A percentile compares a stretch with the other conserved stretches of the same genome.
These are phyloP conservation scores for Escarpia spicata DNA, from an alignment of 2,888 invertebrate genomes.

Conservation along the genomic window DNA sequence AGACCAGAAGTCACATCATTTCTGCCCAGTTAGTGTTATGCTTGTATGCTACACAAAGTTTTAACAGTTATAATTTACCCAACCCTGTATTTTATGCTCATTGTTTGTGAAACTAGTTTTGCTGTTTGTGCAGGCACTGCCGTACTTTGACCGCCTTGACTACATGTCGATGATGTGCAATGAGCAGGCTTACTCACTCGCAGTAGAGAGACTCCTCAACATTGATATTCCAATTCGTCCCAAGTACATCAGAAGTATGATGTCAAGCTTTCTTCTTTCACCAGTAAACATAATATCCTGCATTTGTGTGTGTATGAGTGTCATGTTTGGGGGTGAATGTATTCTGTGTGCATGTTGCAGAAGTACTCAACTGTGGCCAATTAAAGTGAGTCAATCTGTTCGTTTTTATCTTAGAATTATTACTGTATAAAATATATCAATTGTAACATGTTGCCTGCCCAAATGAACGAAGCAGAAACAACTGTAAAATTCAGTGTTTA, in stretches of 20 bases:
- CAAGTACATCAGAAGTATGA: constrained; percentile 91
- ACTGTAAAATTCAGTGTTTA: too few species aligned
- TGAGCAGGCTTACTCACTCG: constrained; percentile 95
- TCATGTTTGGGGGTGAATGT: too few species aligned
- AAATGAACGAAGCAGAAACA: too few species aligned
- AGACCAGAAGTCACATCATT: too few species aligned
- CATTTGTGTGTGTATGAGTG: too few species aligned
- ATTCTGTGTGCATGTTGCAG: too few species aligned
- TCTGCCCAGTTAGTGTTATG: neutral
- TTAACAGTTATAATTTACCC: neutral
- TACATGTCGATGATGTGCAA: constrained; percentile 99
- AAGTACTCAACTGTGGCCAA: too few species aligned
- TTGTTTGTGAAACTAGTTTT: neutral
- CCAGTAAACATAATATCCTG: neutral
- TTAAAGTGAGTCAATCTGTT: too few species aligned
- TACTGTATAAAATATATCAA: too few species aligned
- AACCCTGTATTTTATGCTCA: neutral
- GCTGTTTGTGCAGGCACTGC: constrained; percentile 75
- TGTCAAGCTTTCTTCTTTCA: neutral
- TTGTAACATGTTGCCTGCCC: too few species aligned
- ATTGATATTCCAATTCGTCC: constrained; percentile 93
- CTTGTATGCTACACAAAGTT: neutral
- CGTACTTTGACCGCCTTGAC: constrained; percentile 97
- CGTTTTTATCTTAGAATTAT: too few species aligned
- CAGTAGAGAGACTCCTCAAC: constrained; percentile 94